Evolutionary conservation across 2,888 invertebrate genomes (phyloP), one percentile per base, ranked within the genome.

Genomic region (Melinaea marsaeus): DNA sequence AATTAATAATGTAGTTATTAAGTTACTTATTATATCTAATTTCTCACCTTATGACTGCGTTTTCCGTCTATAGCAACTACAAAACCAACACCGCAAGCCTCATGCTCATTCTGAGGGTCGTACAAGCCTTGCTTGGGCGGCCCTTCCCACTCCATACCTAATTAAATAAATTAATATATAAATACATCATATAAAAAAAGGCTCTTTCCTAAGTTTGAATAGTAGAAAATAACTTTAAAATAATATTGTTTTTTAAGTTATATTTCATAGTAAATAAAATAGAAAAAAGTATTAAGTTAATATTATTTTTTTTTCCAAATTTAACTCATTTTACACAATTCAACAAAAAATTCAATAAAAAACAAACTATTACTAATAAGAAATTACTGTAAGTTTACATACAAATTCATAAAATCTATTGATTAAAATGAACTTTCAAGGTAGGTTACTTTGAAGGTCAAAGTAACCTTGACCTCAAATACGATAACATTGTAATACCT

Each of bases 61-160:
- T 94, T 94, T 75, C 99, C 99, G 93, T 99, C 98, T 90, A 99
- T 99, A 88, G 97, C 96, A 84, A 98, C 99, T 79, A 99, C 97
- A 91, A 99, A 99, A 77, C 99, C 99, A 80, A 99, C 99, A 72
- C 99, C 99, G 85, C 99, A 99, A 71, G 99, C 98, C 84, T 98
- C 99, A 86, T 95, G 96, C 92, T 99, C 99, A 85, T 95, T 94
- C 80, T 94, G 93, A 66, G 99, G 99, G 93, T 98, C 97, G 93
- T 99, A 99, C 81, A 99, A 94, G 90, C 98, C 97, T 93, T 96
- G 95, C 90, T 95, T 95, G 81, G 92, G 91, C 83, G 96, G 96
- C 92, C 94, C 93, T 92, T 95, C 94, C 96, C 96, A 95, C 90
- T 94, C 92, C 92, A 94, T 94, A 88, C 91, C 92, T 92, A 84